A percentile compares a stretch with the other conserved stretches of the same genome.
Evolutionary conservation across 2,888 invertebrate species (phyloP).

Genomic region (Lasioglossum morio): DNA sequence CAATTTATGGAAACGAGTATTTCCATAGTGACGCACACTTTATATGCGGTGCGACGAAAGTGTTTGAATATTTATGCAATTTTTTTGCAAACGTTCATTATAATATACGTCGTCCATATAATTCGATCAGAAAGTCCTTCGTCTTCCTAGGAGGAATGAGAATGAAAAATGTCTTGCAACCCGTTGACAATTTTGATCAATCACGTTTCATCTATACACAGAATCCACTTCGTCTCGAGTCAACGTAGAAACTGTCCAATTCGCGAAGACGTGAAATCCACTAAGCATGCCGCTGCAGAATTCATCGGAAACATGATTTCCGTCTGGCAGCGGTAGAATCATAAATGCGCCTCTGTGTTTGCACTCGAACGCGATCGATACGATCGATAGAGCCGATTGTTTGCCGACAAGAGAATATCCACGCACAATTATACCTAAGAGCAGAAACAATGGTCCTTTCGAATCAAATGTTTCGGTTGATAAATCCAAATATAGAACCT

Average conservation of each 20-base stretch:
- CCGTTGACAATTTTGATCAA: background rate
- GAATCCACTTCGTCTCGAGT: background rate
- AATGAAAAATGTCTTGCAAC: background rate
- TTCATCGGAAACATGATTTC: background rate
- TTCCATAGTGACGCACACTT: background rate
- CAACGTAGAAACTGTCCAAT: background rate
- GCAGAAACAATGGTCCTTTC: background rate
- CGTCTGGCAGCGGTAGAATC: background rate
- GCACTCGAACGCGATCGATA: background rate
- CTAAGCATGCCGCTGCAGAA: background rate
- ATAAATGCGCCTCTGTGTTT: background rate
- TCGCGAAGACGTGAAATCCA: background rate
- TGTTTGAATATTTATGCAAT: background rate
- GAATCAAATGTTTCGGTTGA: background rate
- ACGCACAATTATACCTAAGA: background rate
- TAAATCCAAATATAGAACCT: background rate
- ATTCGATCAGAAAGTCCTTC: background rate
- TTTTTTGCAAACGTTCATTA: background rate
- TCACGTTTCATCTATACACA: background rate
- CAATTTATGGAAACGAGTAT: background rate
- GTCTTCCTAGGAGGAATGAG: background rate
- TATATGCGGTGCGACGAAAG: background rate
- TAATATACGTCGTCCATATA: background rate
- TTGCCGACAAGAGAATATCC: background rate
- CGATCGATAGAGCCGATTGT: background rate